These are phyloP conservation scores for Drosophila sp. DNA, from an alignment of 1,140 invertebrate genomes.

Conservation along the genomic window DNA sequence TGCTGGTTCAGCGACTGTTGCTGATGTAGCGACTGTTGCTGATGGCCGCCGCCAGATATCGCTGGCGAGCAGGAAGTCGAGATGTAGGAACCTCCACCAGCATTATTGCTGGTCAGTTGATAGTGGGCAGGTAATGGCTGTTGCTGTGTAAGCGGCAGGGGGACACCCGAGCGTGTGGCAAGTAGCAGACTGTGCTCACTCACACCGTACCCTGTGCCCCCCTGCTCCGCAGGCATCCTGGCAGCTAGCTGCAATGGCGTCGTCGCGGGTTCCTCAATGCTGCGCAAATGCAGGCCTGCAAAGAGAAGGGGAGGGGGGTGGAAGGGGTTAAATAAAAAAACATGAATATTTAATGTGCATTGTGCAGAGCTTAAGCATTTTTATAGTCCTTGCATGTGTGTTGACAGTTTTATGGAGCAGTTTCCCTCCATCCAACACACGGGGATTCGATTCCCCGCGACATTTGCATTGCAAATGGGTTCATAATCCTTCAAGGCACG, in stretches of 20 bases:
- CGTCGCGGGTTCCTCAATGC: slow-evolving; percentile 88
- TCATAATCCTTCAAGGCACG: slow-evolving; percentile 63
- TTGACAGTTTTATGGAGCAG: slow-evolving; percentile 59
- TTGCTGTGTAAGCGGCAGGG: slow-evolving; percentile 81
- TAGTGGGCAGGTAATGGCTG: slow-evolving; percentile 69
- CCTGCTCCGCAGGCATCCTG: slow-evolving; percentile 88
- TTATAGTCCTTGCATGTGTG: slow-evolving; percentile 35
- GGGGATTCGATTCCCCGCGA: slow-evolving; percentile 40
- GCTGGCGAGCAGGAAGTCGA: slow-evolving; percentile 32
- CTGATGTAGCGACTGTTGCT: slow-evolving; percentile 23
- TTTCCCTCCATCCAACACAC: slow-evolving; percentile 1
- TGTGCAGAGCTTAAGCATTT: slow-evolving; percentile 24
- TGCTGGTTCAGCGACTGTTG: slow-evolving; percentile 31
- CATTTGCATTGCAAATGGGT: slow-evolving; percentile 75
- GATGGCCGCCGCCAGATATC: slow-evolving; percentile 11
- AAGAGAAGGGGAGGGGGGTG: slow-evolving; percentile 42
- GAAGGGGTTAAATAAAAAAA: not conserved
- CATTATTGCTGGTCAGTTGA: slow-evolving; percentile 50
- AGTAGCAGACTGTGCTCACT: slow-evolving; percentile 81
- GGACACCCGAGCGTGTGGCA: slow-evolving; percentile 84
- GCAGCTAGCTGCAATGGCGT: slow-evolving; percentile 64
- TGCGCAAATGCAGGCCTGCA: slow-evolving; percentile 90
- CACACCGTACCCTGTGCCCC: slow-evolving; percentile 84
- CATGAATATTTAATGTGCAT: slow-evolving; percentile 45
- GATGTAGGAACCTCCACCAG: slow-evolving; percentile 54